Conservation (phyloP, 2,888 invertebrate genomes). For the Strigamia transsilvanica region DNA sequence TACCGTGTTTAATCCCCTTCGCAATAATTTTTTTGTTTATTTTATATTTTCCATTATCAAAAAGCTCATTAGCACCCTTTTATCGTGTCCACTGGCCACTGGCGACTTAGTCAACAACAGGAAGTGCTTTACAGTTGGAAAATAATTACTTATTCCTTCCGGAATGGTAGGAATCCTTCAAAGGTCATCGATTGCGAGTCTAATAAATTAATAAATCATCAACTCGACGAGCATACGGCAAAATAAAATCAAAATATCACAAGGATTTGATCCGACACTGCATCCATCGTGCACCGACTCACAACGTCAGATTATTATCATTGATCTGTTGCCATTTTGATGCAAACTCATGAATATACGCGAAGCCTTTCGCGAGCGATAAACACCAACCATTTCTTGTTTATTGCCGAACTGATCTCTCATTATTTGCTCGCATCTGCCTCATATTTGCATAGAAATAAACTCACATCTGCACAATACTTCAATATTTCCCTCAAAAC, state of each 20-base stretch:
- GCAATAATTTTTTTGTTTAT: neutral
- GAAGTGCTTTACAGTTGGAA: neutral
- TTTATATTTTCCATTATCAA: neutral
- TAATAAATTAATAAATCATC: neutral
- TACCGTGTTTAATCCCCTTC: neutral
- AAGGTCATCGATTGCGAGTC: neutral
- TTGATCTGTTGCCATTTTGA: constrained; percentile 8
- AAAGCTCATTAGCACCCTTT: constrained; percentile 1
- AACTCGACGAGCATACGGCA: neutral
- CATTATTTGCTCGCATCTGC: neutral
- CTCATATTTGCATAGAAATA: neutral
- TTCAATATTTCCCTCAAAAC: neutral
- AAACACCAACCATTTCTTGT: neutral
- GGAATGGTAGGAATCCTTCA: neutral
- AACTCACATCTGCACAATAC: neutral
- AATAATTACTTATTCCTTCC: constrained; percentile 24
- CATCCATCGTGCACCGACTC: neutral
- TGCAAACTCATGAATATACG: constrained; percentile 2
- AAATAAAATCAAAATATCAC: neutral
- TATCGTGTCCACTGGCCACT: neutral
- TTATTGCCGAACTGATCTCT: neutral
- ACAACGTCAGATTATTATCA: neutral
- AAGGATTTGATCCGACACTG: neutral
- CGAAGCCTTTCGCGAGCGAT: neutral
- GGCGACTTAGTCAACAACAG: constrained; percentile 16